A percentile compares a stretch with the other conserved stretches of the same genome.
Evolutionary conservation across 2,888 invertebrate species (phyloP).

Genomic region (Hypolimnas misippus): DNA sequence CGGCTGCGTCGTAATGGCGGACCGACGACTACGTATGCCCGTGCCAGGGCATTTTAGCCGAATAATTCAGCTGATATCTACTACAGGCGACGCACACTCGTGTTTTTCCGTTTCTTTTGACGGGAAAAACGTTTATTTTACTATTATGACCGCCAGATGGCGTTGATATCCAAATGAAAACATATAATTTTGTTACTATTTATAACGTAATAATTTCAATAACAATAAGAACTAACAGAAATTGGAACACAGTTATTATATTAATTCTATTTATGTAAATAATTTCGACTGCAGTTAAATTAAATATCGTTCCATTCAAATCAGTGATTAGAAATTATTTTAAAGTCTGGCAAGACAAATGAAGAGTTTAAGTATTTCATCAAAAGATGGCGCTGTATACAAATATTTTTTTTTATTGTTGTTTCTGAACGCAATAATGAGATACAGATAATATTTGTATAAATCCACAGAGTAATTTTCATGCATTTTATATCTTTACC

Average conservation of each 20-base stretch:
- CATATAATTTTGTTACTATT: not conserved
- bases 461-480: not conserved
- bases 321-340: not conserved
- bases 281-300: not conserved
- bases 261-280: not conserved
- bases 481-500: no score
- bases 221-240: not conserved
- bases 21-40: constrained; percentile 85
- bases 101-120: constrained; percentile 85
- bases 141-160: constrained; percentile 58
- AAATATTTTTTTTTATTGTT: not conserved
- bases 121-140: constrained; percentile 62
- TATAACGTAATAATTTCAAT: not conserved
- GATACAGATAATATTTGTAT: not conserved
- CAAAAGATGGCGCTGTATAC: constrained; percentile 7
- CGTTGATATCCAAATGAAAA: constrained; percentile 32
- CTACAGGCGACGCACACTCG: constrained; percentile 81
- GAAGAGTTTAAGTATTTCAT: not conserved
- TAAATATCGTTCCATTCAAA: not conserved
- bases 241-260: not conserved
- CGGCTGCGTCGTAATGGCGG: constrained; percentile 85
- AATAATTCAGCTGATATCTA: constrained; percentile 85
- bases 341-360: not conserved
- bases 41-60: constrained; percentile 85
- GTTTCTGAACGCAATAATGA: constrained; percentile 15